Evolutionary conservation across 1,140 invertebrate genomes (phyloP), one percentile per base, ranked within the genome.

Genomic region (Neodiprion pinetum): DNA sequence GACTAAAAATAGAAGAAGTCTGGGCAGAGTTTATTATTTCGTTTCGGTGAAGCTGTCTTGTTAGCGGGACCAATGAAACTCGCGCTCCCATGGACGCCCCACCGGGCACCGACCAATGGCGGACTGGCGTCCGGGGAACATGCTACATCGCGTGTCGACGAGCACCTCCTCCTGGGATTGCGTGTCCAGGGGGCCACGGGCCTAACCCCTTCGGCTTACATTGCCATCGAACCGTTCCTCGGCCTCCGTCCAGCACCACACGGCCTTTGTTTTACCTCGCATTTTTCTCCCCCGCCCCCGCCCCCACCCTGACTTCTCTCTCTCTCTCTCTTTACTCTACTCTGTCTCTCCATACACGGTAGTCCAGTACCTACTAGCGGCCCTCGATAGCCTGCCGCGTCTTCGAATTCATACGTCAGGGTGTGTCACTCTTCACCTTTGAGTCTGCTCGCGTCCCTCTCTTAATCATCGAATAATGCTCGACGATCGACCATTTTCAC

Each of bases 141-240:
- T 83, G 85, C 85, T 85, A 86, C 82, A 85, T 88, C 84, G 87
- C 86, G 84, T 88, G 86, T 85, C 86, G 84, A 76, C 78, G 80
- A 81, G 85, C 83, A 83, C 84, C 87, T 87, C 87, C 87, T 85
- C 81, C 86, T 81, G 78, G 76, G 74, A 68, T 77, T 49, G 71
- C 53, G 82, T 81, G 79, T 79, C 79, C 74, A 74, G 40, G 61
- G 50, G 68, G 14, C 47, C 67, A 70, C 48, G 48, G 70, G 68
- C 48, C 75, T 75, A 77, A 75, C 71, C 70, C 72, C 67, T 75
- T 75, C 72, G 70, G 66, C 71, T 75, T 50, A 49, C 70, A 21
- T 70, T 74, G 66, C 71, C 73, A 72, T 67, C 71, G 53, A 68
- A 70, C 68, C 67, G 40, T 74, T 70, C 73, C n/a, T 17, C 9